Percentiles rank a stretch among this genome's conserved stretches.
phyloP scores from a whole-genome alignment of 2,888 invertebrate species.

The Drosophila greeni region DNA sequence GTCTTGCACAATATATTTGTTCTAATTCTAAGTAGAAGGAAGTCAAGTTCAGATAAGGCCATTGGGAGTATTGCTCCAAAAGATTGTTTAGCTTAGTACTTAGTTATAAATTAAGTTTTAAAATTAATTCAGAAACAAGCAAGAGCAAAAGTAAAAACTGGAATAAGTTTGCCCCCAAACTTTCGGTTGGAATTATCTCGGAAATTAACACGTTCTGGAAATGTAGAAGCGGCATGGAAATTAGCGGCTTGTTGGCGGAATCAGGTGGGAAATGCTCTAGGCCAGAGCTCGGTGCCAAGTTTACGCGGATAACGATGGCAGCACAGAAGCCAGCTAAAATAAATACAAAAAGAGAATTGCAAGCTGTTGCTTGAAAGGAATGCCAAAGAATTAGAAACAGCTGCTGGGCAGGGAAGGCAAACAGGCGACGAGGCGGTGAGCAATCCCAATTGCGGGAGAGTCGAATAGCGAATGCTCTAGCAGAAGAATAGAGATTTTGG shows the following conservation, averaged over 20 bases:
- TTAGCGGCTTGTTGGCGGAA: constrained; percentile 61
- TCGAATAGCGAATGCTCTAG: constrained; percentile 22
- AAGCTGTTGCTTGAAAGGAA: constrained; percentile 32
- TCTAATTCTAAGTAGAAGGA: constrained; percentile 3
- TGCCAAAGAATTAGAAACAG: constrained; percentile 45
- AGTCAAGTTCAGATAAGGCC: constrained; percentile 3
- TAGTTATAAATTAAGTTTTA: neutral
- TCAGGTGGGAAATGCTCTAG: constrained; percentile 24
- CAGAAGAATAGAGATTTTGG: neutral
- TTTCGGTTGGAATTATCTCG: constrained; percentile 3
- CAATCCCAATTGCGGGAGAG: neutral
- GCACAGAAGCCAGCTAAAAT: constrained; percentile 34
- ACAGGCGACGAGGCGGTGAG: neutral
- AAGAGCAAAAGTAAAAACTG: constrained; percentile 1
- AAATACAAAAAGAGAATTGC: constrained; percentile 25
- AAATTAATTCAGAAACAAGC: neutral
- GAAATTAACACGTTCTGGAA: constrained; percentile 52
- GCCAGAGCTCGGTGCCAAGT: constrained; percentile 24
- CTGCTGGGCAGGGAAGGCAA: constrained; percentile 26
- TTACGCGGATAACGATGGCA: constrained; percentile 24
- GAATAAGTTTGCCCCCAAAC: neutral
- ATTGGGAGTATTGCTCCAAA: no score
- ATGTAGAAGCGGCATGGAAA: constrained; percentile 37
- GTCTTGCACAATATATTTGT: constrained; percentile 6
- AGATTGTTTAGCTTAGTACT: no score